Base-by-base conservation (phyloP, 2,113 vertebrate genomes). In the Apus apus region DNA sequence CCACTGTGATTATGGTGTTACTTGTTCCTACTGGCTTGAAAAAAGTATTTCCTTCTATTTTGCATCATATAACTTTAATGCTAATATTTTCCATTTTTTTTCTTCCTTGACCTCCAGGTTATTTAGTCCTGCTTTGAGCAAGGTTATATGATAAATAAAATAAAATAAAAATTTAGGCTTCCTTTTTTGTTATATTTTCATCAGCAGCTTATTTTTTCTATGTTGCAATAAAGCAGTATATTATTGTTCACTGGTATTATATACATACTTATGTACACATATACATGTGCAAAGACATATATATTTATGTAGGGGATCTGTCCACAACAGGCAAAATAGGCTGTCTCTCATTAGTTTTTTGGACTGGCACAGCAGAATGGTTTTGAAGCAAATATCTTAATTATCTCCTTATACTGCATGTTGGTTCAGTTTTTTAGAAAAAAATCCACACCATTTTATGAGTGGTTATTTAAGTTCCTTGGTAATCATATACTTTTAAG, bases 321-420 rank as follows among this genome's bases (percentile, higher is more conserved):
- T 40, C 20, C 15, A 30, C 18, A 58, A 11, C 4, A 66, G 20
- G 7, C 26, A 54, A 27, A 61, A 21, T 11, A 66, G 3, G 1
- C 30, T 93, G 13, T 30, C 15, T 29, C 10, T 70, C 8, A 13
- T 57, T 53, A 32, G 17, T 65, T 68, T 76, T 71, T 22, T 9
- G 4, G 7, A 0, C 22, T 66, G 26, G 13, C 73, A 51, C 1
- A 46, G 9, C 21, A 51, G 7, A 20, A 12, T 29, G 4, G 3
- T 57, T 84, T 91, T 53, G 67, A 64, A 73, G 27, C 8, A 48
- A 71, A 27, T 23, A 23, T 5, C 17, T 4, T 36, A 19, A 25
- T 48, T 76, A 8, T 17, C 7, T 54, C 18, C 18, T 45, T 65
- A 30, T 18, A 34, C 3, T 43, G 8, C 15, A 29, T 23, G 32